Evolutionary conservation across 2,797 vertebrate genomes (phyloP).

Genomic region (Luscinia luscinia): DNA sequence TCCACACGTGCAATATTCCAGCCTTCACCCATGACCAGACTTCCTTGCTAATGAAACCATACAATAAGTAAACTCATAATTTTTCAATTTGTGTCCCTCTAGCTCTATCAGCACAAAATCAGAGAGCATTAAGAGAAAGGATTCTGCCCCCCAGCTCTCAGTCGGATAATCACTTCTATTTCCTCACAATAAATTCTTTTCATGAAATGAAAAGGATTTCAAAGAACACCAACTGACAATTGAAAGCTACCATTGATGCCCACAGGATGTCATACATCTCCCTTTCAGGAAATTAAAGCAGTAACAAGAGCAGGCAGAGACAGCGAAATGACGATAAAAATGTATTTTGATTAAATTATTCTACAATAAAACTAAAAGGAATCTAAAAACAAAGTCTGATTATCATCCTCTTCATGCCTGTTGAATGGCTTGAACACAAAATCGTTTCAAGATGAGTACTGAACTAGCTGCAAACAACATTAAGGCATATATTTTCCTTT

Average conservation of each 20-base stretch:
- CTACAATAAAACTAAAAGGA: slow-evolving; percentile 67
- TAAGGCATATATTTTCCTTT: neutral
- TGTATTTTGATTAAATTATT: slow-evolving; percentile 75
- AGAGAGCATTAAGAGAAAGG: neutral
- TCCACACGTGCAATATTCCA: neutral
- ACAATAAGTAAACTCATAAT: neutral
- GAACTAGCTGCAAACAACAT: slow-evolving; percentile 10
- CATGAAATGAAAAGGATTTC: slow-evolving; percentile 58
- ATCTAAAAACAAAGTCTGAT: slow-evolving; percentile 57
- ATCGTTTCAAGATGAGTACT: slow-evolving; percentile 42
- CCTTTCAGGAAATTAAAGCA: slow-evolving; percentile 70
- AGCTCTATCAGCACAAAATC: neutral
- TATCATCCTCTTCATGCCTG: slow-evolving; percentile 41
- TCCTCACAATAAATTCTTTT: slow-evolving; percentile 35
- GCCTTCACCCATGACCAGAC: neutral
- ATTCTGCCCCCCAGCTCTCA: neutral
- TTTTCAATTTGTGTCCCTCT: neutral
- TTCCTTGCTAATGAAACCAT: neutral
- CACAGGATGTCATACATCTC: slow-evolving; percentile 66
- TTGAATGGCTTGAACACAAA: slow-evolving; percentile 41
- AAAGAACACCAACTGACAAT: slow-evolving; percentile 23
- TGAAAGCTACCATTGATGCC: slow-evolving; percentile 61
- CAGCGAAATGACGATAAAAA: slow-evolving; percentile 66
- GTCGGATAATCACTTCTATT: slow-evolving; percentile 56
- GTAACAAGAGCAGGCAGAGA: slow-evolving; percentile 54